Conservation (phyloP, 1,140 invertebrate species). For the Kradibia gibbosae region DNA sequence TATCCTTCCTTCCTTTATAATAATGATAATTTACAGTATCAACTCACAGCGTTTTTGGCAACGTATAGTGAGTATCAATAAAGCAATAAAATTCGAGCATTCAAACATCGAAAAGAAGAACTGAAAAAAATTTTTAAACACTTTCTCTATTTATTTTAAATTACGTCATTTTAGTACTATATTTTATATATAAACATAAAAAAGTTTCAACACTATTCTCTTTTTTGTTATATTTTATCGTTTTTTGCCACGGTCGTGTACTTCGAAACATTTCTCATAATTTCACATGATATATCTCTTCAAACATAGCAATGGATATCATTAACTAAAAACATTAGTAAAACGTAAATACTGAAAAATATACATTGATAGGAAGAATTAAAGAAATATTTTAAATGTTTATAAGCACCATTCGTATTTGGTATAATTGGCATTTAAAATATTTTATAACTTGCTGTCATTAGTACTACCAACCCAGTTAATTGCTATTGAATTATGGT, state of each 20-base stretch:
- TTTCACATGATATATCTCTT: no score
- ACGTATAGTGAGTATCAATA: slow-evolving; percentile 9
- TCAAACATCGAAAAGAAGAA: no score
- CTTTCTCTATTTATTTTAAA: slow-evolving; percentile 27
- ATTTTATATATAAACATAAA: background rate
- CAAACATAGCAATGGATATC: background rate
- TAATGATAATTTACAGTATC: background rate
- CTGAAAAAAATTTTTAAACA: background rate
- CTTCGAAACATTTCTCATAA: background rate
- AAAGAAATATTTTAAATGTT: background rate
- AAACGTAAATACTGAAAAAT: background rate
- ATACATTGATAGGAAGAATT: background rate
- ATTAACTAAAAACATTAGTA: background rate
- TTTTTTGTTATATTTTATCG: background rate
- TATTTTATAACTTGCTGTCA: background rate
- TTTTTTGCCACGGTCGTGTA: background rate
- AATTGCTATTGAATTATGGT: background rate
- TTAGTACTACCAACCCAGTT: background rate
- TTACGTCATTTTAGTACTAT: background rate
- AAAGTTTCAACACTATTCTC: background rate
- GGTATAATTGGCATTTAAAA: background rate
- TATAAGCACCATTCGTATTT: background rate
- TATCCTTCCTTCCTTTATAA: background rate
- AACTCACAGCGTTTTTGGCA: background rate
- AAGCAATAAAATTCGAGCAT: background rate